phyloP scores from a whole-genome alignment of 2,888 invertebrate genomes.

The Seira musarum region DNA sequence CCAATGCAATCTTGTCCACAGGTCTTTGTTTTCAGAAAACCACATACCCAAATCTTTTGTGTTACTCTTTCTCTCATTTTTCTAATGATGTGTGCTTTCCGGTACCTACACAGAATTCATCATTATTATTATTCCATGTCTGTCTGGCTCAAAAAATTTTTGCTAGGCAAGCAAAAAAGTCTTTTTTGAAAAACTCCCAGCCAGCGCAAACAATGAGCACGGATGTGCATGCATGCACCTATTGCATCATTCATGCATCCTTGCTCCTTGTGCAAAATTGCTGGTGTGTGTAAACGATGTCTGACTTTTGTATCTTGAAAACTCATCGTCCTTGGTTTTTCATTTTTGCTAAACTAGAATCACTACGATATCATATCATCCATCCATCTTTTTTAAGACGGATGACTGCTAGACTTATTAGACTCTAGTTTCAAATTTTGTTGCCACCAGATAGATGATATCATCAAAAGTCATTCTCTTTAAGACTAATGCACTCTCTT shows the following conservation, averaged over 20 bases:
- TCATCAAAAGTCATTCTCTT: neutral
- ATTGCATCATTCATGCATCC: conserved; percentile 31
- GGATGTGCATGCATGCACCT: conserved; percentile 51
- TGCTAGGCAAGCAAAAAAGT: neutral
- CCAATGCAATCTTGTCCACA: conserved; percentile 18
- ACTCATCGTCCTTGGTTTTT: conserved; percentile 45
- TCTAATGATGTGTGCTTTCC: conserved; percentile 15
- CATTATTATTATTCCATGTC: neutral
- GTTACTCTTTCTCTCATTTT: neutral
- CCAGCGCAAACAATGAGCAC: conserved; percentile 11
- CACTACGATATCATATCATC: neutral
- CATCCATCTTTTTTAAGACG: neutral
- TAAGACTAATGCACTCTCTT: neutral
- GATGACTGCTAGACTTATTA: neutral
- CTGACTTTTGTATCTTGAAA: conserved; percentile 16
- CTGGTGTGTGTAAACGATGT: conserved; percentile 17
- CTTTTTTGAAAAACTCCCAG: neutral
- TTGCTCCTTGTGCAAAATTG: conserved; percentile 20
- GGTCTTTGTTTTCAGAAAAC: neutral
- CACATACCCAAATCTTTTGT: too few species aligned
- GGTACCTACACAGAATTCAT: neutral
- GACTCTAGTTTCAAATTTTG: neutral
- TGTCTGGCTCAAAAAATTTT: neutral
- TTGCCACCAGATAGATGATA: neutral
- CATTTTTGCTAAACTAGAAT: conserved; percentile 15